phyloP scores from a whole-genome alignment of 1,140 invertebrate genomes.

The Drosophila bocki region DNA sequence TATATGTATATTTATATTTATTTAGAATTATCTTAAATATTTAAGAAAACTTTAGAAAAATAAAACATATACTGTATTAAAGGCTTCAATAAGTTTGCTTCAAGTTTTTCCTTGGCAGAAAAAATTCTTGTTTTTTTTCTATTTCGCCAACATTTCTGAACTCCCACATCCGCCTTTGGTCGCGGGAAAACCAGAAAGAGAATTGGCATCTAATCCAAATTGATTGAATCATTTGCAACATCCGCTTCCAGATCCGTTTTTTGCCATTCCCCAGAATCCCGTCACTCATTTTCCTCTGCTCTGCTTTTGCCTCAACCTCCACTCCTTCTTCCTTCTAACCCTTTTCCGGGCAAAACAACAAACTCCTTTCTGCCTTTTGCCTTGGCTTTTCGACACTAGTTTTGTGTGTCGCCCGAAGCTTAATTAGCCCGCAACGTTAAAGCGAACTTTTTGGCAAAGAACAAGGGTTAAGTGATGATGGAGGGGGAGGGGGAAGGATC shows the following conservation, averaged over 20 bases:
- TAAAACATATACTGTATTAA: background rate
- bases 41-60: background rate
- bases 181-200: conserved; percentile 9
- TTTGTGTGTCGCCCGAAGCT: conserved; percentile 17
- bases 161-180: conserved; percentile 10
- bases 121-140: background rate
- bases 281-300: background rate
- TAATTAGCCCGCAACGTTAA: conserved; percentile 37
- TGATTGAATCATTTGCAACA: conserved; percentile 53
- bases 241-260: conserved; percentile 36
- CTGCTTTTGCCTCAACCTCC: background rate
- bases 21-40: no score
- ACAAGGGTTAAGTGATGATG: conserved; percentile 5
- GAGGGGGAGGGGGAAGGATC: background rate
- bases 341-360: background rate
- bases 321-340: conserved; percentile 1
- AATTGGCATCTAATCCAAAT: conserved; percentile 27
- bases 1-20: no score
- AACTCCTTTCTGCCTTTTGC: conserved; percentile 14
- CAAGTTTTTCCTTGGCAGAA: background rate
- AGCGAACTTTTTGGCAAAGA: conserved; percentile 21
- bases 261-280: no score
- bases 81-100: background rate
- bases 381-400: conserved; percentile 45
- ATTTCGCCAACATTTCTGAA: background rate